Evolutionary conservation across 2,113 vertebrate genomes (phyloP).

Genomic region (Paralichthys olivaceus): DNA sequence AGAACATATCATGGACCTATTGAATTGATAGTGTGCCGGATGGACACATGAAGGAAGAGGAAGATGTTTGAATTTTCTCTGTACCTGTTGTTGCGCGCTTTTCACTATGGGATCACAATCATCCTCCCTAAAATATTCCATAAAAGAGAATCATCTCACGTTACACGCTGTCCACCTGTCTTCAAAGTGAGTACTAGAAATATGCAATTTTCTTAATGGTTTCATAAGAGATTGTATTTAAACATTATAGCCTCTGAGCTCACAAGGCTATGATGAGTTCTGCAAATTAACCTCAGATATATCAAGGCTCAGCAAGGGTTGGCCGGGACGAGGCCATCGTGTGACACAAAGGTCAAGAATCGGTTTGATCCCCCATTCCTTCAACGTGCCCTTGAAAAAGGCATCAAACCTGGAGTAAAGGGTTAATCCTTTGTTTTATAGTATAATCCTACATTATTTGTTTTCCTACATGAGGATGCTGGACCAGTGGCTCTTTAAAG

Average conservation of each 20-base stretch:
- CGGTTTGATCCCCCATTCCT: not conserved
- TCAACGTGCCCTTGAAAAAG: slow-evolving; percentile 27
- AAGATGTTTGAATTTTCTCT: slow-evolving; percentile 12
- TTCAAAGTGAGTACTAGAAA: slow-evolving; percentile 25
- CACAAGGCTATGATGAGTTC: slow-evolving; percentile 16
- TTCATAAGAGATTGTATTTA: slow-evolving; percentile 54
- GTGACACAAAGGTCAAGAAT: slow-evolving; percentile 33
- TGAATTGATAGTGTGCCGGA: slow-evolving; percentile 37
- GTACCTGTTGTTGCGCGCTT: not conserved
- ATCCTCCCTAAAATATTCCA: slow-evolving; percentile 19
- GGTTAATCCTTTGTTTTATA: not conserved
- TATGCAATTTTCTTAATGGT: slow-evolving; percentile 67
- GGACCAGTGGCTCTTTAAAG: slow-evolving; percentile 25
- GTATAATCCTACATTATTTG: slow-evolving; percentile 19
- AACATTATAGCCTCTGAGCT: slow-evolving; percentile 25
- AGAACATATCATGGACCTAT: slow-evolving; percentile 57
- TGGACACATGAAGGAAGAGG: slow-evolving; percentile 15
- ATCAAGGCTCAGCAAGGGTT: slow-evolving; percentile 10
- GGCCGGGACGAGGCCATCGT: slow-evolving; percentile 12
- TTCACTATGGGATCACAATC: not conserved
- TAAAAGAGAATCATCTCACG: slow-evolving; percentile 20
- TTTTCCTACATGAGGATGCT: slow-evolving; percentile 10
- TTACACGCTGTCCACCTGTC: slow-evolving; percentile 9
- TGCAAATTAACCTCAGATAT: slow-evolving; percentile 55
- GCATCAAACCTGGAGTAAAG: not conserved